Evolutionary conservation across 23 tunicate genomes (phyloP).

Genomic region (Botrylloides violaceus): DNA sequence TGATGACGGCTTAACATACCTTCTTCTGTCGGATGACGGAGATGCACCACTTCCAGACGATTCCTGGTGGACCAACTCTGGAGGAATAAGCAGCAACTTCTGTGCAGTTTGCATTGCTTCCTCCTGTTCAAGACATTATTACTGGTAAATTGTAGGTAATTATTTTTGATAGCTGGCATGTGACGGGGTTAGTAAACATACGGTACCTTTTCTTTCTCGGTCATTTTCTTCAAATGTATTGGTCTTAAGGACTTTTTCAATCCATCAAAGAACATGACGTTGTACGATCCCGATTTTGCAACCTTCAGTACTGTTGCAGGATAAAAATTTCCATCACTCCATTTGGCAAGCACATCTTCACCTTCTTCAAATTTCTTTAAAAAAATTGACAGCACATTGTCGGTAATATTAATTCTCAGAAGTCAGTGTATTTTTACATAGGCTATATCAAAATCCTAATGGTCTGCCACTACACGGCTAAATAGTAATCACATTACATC

Average conservation of each 20-base stretch:
- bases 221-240: slow-evolving; percentile 41
- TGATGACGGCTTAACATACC: too few relatives aligned
- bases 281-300: slow-evolving; percentile 47
- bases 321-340: slow-evolving; percentile 82
- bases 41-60: slow-evolving; percentile 6
- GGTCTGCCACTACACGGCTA: too few relatives aligned
- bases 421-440: too few relatives aligned
- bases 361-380: slow-evolving; percentile 57
- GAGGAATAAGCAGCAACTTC: slow-evolving; percentile 35
- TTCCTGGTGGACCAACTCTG: neutral
- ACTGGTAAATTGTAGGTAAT: neutral
- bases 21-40: slow-evolving; percentile 9
- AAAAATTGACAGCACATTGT: too few relatives aligned
- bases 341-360: slow-evolving; percentile 77
- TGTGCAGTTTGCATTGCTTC: slow-evolving; percentile 70
- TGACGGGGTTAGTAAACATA: neutral
- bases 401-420: too few relatives aligned
- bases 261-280: slow-evolving; percentile 81
- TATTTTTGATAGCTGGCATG: neutral
- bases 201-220: slow-evolving; percentile 72
- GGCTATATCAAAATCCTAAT: too few relatives aligned
- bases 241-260: slow-evolving; percentile 72
- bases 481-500: too few relatives aligned
- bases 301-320: slow-evolving; percentile 70
- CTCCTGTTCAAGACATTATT: slow-evolving; percentile 14